Base-by-base conservation (phyloP, 53 echinoderm and acorn worm species). In the Actinopyga echinites region DNA sequence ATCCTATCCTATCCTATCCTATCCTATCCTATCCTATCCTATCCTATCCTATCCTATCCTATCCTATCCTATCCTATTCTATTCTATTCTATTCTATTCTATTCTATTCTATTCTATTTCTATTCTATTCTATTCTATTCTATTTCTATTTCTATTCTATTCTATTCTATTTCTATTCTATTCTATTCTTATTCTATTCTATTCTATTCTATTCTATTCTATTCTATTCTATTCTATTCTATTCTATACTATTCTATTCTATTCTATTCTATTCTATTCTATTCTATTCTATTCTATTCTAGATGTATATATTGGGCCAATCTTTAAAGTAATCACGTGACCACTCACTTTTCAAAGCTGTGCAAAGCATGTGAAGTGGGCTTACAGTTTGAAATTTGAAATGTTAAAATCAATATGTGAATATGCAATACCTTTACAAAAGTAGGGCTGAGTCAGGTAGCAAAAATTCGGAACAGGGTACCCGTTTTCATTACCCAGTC, bases 81-180 rank as follows among this genome's bases (percentile, higher is more conserved):
- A 55, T 52, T 79, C 56, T 79, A 79, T 59, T 62, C 64, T 82
- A 37, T 60, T 63, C 64, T 63, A 61, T 37, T 63, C 82, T 63
- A 38, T 60, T 63, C 82, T 63, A 31, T 60, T 63, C 82, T 63
- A 31, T 60, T 63, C 64, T 63, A 40, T 0, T 25, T 58, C n/a
- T 33, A 62, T 34, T 82, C 65, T 37, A 79, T 37, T 74, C 74
- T 74, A 74, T 37, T 74, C 74, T 74, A 74, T 37, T 69, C 74
- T 42, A 42, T 37, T 74, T 22, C 35, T 34, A 24, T 74, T n/a
- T n/a, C 74, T 74, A 79, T 55, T 55, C 79, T 54, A 79, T 52
- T 55, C 74, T 56, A 54, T 26, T 79, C 79, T 56, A 79, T 53
- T 79, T n/a, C 79, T 79, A 79, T 53, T 79, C 79, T 79, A 79